Evolutionary conservation across 2,113 vertebrate species (phyloP).

Genomic region (Sprattus sprattus): DNA sequence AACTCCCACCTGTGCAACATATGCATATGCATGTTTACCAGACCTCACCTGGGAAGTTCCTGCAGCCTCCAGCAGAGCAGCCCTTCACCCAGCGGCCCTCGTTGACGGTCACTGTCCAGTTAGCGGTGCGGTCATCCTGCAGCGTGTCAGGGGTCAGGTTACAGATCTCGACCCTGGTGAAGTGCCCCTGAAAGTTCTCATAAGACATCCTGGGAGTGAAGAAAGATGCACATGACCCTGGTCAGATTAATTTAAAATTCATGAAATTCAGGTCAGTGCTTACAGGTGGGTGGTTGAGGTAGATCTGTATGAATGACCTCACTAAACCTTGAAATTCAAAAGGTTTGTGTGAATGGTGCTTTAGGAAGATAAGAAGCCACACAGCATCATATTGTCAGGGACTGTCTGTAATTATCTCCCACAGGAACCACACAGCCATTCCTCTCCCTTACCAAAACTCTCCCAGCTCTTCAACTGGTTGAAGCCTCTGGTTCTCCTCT

Average conservation of each 20-base stretch:
- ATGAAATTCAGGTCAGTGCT: not conserved
- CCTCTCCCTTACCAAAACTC: constrained; percentile 92
- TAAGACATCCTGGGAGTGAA: constrained; percentile 84
- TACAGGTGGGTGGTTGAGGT: too few species aligned
- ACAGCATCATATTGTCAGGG: too few species aligned
- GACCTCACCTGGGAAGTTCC: constrained; percentile 85
- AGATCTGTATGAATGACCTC: too few species aligned
- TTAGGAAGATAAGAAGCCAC: too few species aligned
- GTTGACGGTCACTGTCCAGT: constrained; percentile 89
- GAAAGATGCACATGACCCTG: not conserved
- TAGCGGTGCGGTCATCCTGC: constrained; percentile 79
- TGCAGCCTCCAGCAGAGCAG: constrained; percentile 94
- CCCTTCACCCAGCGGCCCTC: constrained; percentile 97
- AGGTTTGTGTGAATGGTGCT: too few species aligned
- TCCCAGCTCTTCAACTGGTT: constrained; percentile 76
- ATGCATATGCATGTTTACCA: not conserved
- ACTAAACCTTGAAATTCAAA: too few species aligned
- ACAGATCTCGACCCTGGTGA: constrained; percentile 96
- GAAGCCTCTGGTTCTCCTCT: constrained; percentile 82
- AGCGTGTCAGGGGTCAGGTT: constrained; percentile 92
- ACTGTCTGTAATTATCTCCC: too few species aligned
- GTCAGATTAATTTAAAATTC: not conserved
- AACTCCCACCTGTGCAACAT: not conserved
- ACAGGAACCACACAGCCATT: constrained; percentile 37
- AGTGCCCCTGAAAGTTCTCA: constrained; percentile 86